Evolutionary conservation across 2,797 vertebrate genomes (phyloP).

Genomic region (Rhinatrema bivittatum): DNA sequence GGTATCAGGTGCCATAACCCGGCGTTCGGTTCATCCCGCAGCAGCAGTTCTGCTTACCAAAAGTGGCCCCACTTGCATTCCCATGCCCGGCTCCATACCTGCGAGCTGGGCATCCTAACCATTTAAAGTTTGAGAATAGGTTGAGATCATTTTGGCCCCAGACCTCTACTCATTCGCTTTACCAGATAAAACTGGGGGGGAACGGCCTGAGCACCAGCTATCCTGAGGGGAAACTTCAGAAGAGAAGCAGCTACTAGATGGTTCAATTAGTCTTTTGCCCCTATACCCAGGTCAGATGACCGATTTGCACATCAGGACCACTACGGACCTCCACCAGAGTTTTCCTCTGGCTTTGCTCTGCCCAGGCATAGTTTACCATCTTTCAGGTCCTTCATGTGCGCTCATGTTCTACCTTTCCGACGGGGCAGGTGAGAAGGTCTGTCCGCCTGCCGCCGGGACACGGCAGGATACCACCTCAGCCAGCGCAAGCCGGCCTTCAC

Average conservation of each 20-base stretch:
- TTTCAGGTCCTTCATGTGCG: too few species aligned
- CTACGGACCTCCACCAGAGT: too few species aligned
- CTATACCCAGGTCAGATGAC: slow-evolving; percentile 18
- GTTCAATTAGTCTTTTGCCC: slow-evolving; percentile 20
- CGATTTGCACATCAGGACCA: slow-evolving; percentile 22
- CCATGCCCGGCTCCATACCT: slow-evolving; percentile 1
- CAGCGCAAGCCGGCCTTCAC: neutral
- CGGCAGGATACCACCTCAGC: too few species aligned
- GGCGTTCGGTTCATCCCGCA: neutral
- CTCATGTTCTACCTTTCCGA: too few species aligned
- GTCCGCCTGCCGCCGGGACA: too few species aligned
- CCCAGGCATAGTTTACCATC: too few species aligned
- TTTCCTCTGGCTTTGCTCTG: too few species aligned
- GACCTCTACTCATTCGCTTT: neutral
- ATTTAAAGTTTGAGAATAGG: slow-evolving; percentile 1
- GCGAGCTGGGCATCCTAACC: slow-evolving; percentile 1
- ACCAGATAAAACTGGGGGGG: slow-evolving; percentile 8
- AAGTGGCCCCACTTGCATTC: slow-evolving; percentile 8
- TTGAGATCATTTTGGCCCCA: neutral
- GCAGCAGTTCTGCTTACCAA: neutral
- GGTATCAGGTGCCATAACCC: too few species aligned
- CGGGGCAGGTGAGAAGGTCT: too few species aligned
- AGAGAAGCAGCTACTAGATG: slow-evolving; percentile 20
- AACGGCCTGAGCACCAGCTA: too few species aligned
- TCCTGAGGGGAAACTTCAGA: too few species aligned